phyloP scores from a whole-genome alignment of 2,888 invertebrate species.

The Drosophila formosana region DNA sequence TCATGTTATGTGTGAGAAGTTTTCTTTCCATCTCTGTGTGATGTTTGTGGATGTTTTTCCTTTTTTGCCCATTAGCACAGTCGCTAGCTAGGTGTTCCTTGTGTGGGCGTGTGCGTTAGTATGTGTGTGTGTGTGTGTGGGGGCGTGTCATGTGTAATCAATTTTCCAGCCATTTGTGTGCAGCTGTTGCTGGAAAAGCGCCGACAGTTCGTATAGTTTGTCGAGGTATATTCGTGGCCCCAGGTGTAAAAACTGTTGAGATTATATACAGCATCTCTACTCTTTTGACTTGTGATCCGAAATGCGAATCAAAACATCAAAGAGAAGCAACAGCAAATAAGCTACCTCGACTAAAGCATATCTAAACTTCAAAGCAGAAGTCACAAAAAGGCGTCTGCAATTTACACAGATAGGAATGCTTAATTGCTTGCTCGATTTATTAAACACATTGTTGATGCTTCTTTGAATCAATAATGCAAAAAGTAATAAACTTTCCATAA shows the following conservation, averaged over 20 bases:
- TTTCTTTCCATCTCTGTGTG: slow-evolving; percentile 29
- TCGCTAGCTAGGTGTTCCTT: slow-evolving; percentile 18
- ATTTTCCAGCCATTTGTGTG: slow-evolving; percentile 64
- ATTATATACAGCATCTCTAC: slow-evolving; percentile 7
- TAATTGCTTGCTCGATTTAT: background rate
- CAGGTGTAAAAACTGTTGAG: slow-evolving; percentile 58
- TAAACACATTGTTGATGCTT: background rate
- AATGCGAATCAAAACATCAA: slow-evolving; percentile 18
- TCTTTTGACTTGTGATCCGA: slow-evolving; percentile 41
- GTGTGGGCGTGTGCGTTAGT: slow-evolving; percentile 46
- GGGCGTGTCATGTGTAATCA: slow-evolving; percentile 72
- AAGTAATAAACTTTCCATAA: too few species aligned
- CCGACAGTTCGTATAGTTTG: slow-evolving; percentile 30
- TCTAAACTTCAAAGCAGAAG: background rate
- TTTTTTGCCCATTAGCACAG: slow-evolving; percentile 73
- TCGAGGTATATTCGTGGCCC: slow-evolving; percentile 13
- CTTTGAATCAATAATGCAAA: too few species aligned
- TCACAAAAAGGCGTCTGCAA: background rate
- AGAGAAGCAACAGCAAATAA: background rate
- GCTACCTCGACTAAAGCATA: background rate
- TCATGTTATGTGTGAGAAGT: slow-evolving; percentile 46
- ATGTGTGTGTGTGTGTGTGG: slow-evolving; percentile 36
- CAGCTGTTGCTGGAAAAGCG: slow-evolving; percentile 16
- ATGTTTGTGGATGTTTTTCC: slow-evolving; percentile 40
- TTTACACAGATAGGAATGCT: background rate